phyloP scores from a whole-genome alignment of 1,140 invertebrate genomes.

The Diuraphis noxia region DNA sequence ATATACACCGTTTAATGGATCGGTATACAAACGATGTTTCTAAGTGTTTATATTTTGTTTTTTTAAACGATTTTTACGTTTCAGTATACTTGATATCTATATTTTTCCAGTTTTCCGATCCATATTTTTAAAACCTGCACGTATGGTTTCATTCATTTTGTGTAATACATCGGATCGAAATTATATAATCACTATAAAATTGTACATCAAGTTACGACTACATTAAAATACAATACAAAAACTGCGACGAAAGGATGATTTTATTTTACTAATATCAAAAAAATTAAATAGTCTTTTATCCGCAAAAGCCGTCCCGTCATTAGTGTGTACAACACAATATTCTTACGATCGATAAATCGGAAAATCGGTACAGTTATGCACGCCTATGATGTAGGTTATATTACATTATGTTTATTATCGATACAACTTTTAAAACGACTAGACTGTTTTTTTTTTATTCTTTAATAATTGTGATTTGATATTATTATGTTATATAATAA shows the following conservation, averaged over 20 bases:
- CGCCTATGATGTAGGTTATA: background rate
- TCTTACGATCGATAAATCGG: background rate
- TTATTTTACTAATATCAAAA: background rate
- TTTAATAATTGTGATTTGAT: slow-evolving; percentile 16
- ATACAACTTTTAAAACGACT: slow-evolving; percentile 25
- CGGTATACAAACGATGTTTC: slow-evolving; percentile 10
- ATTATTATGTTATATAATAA: background rate
- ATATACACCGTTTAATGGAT: background rate
- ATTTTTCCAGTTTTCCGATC: background rate
- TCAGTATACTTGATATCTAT: background rate
- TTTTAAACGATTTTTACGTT: slow-evolving; percentile 22
- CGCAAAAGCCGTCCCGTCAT: background rate
- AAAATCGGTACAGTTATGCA: background rate
- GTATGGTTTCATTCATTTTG: background rate
- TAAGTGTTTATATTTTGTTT: slow-evolving; percentile 30
- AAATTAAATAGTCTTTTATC: background rate
- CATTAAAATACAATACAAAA: background rate
- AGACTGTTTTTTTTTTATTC: slow-evolving; percentile 28
- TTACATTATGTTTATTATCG: background rate
- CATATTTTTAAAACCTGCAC: background rate
- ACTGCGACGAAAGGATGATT: background rate
- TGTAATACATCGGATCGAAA: background rate
- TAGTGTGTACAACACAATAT: background rate
- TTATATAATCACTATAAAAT: background rate
- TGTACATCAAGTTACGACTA: background rate